A percentile compares a stretch with the other conserved stretches of the same genome.
Evolutionary conservation across 2,797 vertebrate genomes (phyloP).

Genomic region (Clarias pachynema): DNA sequence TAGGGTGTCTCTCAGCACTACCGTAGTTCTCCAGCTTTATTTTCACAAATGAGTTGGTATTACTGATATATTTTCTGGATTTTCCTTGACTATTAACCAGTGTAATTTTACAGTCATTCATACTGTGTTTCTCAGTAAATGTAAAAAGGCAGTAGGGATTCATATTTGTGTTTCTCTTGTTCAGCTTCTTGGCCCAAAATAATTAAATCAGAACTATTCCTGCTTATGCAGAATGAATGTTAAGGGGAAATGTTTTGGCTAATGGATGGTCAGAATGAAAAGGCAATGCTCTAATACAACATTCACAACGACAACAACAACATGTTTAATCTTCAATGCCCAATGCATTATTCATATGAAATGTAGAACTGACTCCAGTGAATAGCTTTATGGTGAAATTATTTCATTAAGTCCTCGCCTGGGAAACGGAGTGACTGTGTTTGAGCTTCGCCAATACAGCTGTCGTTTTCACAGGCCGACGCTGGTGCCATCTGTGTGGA

Average conservation of each 20-base stretch:
- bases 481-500: conserved; percentile 3
- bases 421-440: background rate
- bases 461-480: background rate
- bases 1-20: background rate
- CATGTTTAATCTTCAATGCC: background rate
- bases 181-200: background rate
- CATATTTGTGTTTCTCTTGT: background rate
- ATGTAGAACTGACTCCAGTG: background rate
- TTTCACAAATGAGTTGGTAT: background rate
- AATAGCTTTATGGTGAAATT: background rate
- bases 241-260: background rate
- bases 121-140: background rate
- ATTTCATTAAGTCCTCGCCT: background rate
- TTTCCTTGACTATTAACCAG: background rate
- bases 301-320: background rate
- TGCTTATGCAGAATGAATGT: background rate
- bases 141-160: background rate
- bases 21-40: background rate
- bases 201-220: background rate
- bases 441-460: background rate
- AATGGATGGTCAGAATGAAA: background rate
- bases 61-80: background rate
- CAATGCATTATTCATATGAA: conserved; percentile 4
- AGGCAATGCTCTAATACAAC: background rate
- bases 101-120: background rate